Evolutionary conservation across 2,797 vertebrate species (phyloP), one percentile per base, ranked within the genome.

Genomic region (Amphiprion clarkii): DNA sequence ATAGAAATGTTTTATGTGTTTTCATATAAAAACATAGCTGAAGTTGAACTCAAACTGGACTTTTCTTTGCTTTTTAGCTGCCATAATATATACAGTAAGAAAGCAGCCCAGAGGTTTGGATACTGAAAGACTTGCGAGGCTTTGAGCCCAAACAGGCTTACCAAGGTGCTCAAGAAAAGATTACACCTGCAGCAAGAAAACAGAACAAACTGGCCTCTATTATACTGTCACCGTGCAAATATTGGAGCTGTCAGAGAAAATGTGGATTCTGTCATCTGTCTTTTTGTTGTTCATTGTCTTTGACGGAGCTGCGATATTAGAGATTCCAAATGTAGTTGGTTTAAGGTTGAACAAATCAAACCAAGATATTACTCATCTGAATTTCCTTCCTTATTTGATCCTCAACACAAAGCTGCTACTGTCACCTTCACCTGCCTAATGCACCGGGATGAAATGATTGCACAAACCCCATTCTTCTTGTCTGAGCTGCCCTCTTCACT

Each of bases 371-470:
- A 76, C 54, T n/a, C 63, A 49, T 62, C 56, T 3, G 21, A 55
- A 46, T 52, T 68, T 25, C 6, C 17, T 5, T 56, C 46, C 42
- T 73, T 61, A 11, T 67, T 77, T 68, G 40, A 63, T 66, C 53
- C 61, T 42, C 52, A 66, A 57, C 70, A 84, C 71, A 81, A 81
- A 76, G 58, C 63, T 55, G 54, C 52, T 53, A 36, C 74, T 59
- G 68, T 74, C 67, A 56, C 52, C 17, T 39, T 71, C 79, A 54
- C 14, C 55, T 3, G 66, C 3, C 46, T 55, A 59, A 77, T 61
- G 25, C 55, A 33, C 23, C 46, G 21, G 55, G 70, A 79, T 79
- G 11, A 77, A 71, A 65, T 78, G 68, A 73, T 52, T 55, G 46
- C 59, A 67, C n/a, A 40, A 48, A 62, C 62, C 31, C 6, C 31